These are phyloP conservation scores for Styela clava DNA, from an alignment of 23 tunicate species.

Conservation along the genomic window DNA sequence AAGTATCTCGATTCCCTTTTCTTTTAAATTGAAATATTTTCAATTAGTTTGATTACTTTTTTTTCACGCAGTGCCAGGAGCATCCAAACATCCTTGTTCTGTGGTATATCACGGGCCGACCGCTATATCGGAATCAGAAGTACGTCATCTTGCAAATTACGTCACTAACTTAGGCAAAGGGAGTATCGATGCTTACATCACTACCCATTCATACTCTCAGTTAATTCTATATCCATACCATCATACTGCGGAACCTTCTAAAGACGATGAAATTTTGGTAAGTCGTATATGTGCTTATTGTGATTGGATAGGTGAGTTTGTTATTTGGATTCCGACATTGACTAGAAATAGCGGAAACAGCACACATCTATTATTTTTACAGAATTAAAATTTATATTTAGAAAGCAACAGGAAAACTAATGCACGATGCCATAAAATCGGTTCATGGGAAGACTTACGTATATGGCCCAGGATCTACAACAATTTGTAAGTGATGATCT, in stretches of 20 bases:
- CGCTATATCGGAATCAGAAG: constrained; percentile 17
- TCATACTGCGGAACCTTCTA: constrained; percentile 20
- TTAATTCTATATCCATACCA: constrained; percentile 66
- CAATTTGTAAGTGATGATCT: constrained; percentile 38
- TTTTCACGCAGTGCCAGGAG: not conserved
- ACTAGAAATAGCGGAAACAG: too few species aligned
- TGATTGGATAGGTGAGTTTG: too few species aligned
- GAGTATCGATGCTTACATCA: constrained; percentile 44
- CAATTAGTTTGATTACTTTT: not conserved
- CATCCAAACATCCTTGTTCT: constrained; percentile 15
- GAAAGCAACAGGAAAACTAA: constrained; percentile 44
- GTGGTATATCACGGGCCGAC: constrained; percentile 8
- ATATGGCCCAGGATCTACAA: constrained; percentile 28
- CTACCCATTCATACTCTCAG: constrained; percentile 80
- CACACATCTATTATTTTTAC: too few species aligned
- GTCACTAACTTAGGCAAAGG: not conserved
- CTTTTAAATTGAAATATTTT: too few species aligned
- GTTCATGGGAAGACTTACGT: constrained; percentile 33
- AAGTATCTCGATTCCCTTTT: too few species aligned
- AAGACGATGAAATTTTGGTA: constrained; percentile 31
- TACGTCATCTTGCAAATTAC: constrained; percentile 22
- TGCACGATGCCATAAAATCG: constrained; percentile 59
- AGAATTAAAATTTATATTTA: constrained; percentile 13
- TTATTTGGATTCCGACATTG: too few species aligned
- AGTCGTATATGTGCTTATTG: constrained; percentile 1